Base-by-base conservation (phyloP, 2,888 invertebrate species). In the Halictus ligatus region DNA sequence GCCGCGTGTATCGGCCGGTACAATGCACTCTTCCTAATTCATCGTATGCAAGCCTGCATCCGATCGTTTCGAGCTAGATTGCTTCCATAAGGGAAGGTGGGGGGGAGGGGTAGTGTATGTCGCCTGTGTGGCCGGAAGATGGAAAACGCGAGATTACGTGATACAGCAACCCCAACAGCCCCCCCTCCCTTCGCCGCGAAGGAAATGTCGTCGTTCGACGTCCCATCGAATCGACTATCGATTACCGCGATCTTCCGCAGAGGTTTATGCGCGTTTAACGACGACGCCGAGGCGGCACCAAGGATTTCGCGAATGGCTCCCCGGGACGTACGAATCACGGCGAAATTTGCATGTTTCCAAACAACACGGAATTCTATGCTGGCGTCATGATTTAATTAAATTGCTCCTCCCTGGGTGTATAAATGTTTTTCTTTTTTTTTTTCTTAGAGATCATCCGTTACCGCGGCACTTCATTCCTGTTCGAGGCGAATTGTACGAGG, bases 191-290 rank as follows among this genome's bases (percentile, higher is more conserved):
- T 58, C 46, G 58, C 8, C 43, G 73, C 71, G 60, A 69, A 79
- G 74, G 74, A 79, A 82, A 83, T 48, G 69, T 60, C 77, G 74
- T 21, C 84, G 73, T 64, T 40, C 35, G 58, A 58, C 46, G 77
- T 64, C 72, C 75, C 81, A 84, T 84, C 81, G 87, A 80, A 74
- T 78, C 85, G 75, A 75, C 78, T 83, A 87, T 88, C 85, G 88
- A 83, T 85, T 83, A 85, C 83, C 76, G 72, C 72, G 81, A 87
- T 87, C 80, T 80, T 81, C 81, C 84, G 82, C 67, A 60, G 54
- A 40, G 60, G 88, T 84, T 88, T 84, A 86, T 84, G 83, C 78
- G 13, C 78, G 76, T 60, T 73, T 67, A 67, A 81, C 73, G 69
- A 79, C 60, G 13, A 50, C 72, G 46, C 54, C 60, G 67, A 1